These are phyloP conservation scores for Hyperoodon ampullatus DNA, from an alignment of 2,113 vertebrate species.

Conservation along the genomic window DNA sequence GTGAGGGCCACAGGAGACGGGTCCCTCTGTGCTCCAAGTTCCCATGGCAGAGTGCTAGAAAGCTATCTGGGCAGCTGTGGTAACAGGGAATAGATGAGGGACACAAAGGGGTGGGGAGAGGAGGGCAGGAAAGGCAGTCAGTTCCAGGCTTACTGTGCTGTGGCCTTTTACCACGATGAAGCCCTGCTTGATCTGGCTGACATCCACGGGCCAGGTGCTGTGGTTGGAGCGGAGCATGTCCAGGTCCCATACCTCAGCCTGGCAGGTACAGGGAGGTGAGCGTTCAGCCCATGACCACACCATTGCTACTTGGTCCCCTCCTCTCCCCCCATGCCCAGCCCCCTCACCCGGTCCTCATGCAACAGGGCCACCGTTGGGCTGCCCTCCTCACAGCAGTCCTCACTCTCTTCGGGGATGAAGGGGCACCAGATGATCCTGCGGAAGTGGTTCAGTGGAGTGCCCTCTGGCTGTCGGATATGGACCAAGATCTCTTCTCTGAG, in stretches of 20 bases:
- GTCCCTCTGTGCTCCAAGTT: background rate
- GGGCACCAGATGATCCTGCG: slow-evolving; percentile 98
- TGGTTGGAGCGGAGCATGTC: slow-evolving; percentile 92
- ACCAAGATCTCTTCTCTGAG: slow-evolving; percentile 95
- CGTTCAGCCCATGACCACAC: background rate
- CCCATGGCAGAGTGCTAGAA: background rate
- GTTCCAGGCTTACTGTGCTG: slow-evolving; percentile 87
- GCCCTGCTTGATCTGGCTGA: slow-evolving; percentile 93
- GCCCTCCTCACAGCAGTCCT: slow-evolving; percentile 92
- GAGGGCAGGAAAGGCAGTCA: background rate
- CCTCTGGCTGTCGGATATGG: slow-evolving; percentile 92
- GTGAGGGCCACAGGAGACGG: background rate
- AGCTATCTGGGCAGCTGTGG: background rate
- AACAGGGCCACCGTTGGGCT: slow-evolving; percentile 95
- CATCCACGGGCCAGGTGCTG: slow-evolving; percentile 92
- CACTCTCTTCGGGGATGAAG: slow-evolving; percentile 95
- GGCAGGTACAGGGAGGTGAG: slow-evolving; percentile 9
- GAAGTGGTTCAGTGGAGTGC: slow-evolving; percentile 90
- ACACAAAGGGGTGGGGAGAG: background rate
- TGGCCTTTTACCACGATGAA: slow-evolving; percentile 96
- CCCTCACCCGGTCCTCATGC: slow-evolving; percentile 94
- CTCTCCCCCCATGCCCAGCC: too few relatives aligned
- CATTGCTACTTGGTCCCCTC: background rate
- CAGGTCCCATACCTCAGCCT: slow-evolving; percentile 99
- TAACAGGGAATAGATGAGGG: background rate